A percentile compares a stretch with the other conserved stretches of the same genome.
phyloP scores from a whole-genome alignment of 2,113 vertebrate genomes.

The Pagrus major region DNA sequence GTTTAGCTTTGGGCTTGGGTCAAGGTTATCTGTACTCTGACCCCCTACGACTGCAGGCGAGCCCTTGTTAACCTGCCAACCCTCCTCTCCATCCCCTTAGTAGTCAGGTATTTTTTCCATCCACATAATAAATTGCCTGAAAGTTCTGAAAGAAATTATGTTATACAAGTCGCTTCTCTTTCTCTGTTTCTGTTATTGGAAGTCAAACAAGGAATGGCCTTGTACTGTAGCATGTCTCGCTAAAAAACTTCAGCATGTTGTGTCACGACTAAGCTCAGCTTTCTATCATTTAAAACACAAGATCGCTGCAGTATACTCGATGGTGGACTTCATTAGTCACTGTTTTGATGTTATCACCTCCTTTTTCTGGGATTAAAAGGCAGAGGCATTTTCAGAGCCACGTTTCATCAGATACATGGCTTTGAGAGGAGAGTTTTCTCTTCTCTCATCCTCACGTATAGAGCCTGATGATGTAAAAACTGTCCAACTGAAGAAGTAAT shows the following conservation, averaged over 20 bases:
- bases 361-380: conserved; percentile 10
- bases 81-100: too few relatives aligned
- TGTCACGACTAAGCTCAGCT: neutral
- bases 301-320: neutral
- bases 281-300: neutral
- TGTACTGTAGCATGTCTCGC: neutral
- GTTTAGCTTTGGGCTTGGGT: too few relatives aligned
- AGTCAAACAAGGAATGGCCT: neutral
- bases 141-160: neutral
- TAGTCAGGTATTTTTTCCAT: neutral
- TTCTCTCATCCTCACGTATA: neutral
- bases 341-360: neutral
- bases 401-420: neutral
- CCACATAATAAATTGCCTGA: neutral
- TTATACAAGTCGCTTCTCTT: neutral
- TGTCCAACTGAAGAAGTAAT: conserved; percentile 3
- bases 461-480: neutral
- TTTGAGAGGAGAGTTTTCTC: neutral
- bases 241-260: neutral
- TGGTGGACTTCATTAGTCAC: neutral
- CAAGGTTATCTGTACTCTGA: too few relatives aligned
- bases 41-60: too few relatives aligned
- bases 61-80: too few relatives aligned
- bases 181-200: neutral
- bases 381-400: neutral